A percentile compares a stretch with the other conserved stretches of the same genome.
These are phyloP conservation scores for Neopelma chrysocephalum DNA, from an alignment of 2,797 vertebrate species.

Conservation along the genomic window DNA sequence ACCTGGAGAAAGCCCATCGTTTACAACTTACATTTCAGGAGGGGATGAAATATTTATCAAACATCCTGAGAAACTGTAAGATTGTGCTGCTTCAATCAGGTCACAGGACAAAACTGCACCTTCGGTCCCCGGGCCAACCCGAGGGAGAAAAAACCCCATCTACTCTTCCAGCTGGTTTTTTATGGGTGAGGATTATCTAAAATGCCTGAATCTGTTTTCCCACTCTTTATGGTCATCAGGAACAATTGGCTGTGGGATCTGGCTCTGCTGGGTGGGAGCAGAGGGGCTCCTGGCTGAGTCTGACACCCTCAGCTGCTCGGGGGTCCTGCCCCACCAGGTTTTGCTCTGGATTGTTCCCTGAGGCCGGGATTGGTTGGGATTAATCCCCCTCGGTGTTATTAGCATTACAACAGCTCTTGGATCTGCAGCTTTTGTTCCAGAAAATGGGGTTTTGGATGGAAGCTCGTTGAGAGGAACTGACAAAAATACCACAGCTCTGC, in stretches of 20 bases:
- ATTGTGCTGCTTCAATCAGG: not conserved
- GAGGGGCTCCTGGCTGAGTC: not conserved
- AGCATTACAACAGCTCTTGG: not conserved
- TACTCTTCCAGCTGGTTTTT: not conserved
- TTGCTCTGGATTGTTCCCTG: not conserved
- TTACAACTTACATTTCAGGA: not conserved
- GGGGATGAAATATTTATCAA: not conserved
- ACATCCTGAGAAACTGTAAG: not conserved
- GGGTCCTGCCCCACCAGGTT: not conserved
- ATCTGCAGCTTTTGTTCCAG: not conserved
- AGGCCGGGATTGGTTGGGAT: not conserved
- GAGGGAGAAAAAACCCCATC: not conserved
- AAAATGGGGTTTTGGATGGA: not conserved
- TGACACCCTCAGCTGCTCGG: fast-evolving
- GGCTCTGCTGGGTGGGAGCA: fast-evolving
- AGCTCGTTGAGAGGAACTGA: not conserved
- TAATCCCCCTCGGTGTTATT: not conserved
- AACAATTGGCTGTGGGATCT: not conserved
- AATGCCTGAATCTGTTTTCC: not conserved
- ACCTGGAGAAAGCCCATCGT: not conserved
- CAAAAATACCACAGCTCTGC: not conserved
- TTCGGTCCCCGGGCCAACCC: not conserved
- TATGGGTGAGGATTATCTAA: not conserved
- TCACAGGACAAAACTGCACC: not conserved
- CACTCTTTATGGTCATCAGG: fast-evolving